Evolutionary conservation across 2,888 invertebrate genomes (phyloP).

Genomic region (Ariolimax columbianus): DNA sequence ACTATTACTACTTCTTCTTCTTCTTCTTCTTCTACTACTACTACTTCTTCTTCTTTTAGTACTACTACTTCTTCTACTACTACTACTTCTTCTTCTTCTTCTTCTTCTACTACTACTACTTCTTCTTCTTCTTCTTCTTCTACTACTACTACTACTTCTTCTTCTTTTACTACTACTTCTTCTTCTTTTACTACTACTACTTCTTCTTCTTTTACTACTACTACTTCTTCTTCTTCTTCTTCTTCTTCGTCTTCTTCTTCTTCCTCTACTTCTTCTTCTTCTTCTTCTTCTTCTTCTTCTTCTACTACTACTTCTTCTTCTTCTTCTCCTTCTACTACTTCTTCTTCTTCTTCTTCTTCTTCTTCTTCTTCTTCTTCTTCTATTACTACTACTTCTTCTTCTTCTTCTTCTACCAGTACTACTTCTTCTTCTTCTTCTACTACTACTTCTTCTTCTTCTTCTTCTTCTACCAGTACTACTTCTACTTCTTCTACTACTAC

Average conservation of each 20-base stretch:
- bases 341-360: constrained; percentile 4
- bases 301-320: not conserved
- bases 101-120: not conserved
- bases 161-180: not conserved
- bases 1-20: no score
- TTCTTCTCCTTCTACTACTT: not conserved
- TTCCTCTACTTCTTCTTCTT: not conserved
- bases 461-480: not conserved
- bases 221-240: constrained; percentile 11
- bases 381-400: not conserved
- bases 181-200: not conserved
- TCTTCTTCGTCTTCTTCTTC: not conserved
- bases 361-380: not conserved
- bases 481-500: not conserved
- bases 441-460: not conserved
- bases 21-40: constrained; percentile 1
- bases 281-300: not conserved
- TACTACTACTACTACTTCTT: not conserved
- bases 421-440: not conserved
- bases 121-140: not conserved
- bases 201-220: not conserved
- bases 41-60: constrained; percentile 4
- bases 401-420: not conserved
- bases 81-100: not conserved
- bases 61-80: constrained; percentile 6